These are phyloP conservation scores for Dasyornis broadbenti DNA, from an alignment of 2,113 vertebrate genomes.

Conservation along the genomic window DNA sequence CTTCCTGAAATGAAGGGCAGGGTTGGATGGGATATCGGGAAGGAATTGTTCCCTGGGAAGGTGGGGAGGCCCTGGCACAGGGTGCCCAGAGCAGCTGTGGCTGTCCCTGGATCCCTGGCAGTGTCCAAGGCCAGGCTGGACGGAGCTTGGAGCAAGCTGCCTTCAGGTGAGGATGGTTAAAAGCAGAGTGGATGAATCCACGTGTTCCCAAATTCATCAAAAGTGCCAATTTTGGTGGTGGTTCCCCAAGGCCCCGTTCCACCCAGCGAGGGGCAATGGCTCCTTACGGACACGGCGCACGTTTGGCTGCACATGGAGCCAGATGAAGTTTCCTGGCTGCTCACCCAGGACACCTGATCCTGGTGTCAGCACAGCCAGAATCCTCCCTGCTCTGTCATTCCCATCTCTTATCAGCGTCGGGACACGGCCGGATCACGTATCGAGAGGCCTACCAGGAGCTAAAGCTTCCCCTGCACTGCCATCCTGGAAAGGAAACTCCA, in stretches of 20 bases:
- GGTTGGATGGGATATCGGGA: not conserved
- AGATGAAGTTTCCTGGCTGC: not conserved
- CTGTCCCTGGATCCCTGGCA: not conserved
- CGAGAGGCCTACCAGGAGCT: not conserved
- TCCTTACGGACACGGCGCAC: not conserved
- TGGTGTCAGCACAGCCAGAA: not conserved
- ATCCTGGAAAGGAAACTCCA: not conserved
- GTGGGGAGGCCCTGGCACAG: not conserved
- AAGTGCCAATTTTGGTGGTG: accelerated
- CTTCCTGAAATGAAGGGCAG: not conserved
- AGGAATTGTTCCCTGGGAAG: not conserved
- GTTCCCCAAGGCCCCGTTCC: not conserved
- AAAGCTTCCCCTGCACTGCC: not conserved
- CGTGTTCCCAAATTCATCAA: not conserved
- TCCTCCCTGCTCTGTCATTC: not conserved
- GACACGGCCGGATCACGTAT: not conserved
- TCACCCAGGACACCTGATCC: not conserved
- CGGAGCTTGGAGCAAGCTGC: not conserved
- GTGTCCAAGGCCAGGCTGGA: not conserved
- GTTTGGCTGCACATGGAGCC: not conserved
- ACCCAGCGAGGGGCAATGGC: accelerated
- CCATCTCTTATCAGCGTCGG: not conserved
- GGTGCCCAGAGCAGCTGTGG: not conserved
- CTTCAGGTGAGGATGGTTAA: not conserved
- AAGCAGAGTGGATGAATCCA: not conserved